phyloP scores from a whole-genome alignment of 2,797 vertebrate genomes.

The Rhinogobio ventralis region DNA sequence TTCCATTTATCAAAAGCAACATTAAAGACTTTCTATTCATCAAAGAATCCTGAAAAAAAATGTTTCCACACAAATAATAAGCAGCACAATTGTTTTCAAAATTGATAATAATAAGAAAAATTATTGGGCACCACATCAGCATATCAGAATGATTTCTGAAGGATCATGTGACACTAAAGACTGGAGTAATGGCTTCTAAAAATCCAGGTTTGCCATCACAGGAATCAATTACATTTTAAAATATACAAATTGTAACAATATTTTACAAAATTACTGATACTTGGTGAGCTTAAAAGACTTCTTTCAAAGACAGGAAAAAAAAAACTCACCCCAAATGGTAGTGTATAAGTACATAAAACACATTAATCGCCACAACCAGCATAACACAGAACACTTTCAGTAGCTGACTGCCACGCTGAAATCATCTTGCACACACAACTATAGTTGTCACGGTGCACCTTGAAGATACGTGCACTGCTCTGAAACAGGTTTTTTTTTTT shows the following conservation, averaged over 20 bases:
- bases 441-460: conserved; percentile 30
- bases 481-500: background rate
- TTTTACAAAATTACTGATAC: background rate
- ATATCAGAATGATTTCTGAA: background rate
- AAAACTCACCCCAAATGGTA: background rate
- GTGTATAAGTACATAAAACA: background rate
- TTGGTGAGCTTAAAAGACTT: background rate
- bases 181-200: background rate
- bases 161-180: background rate
- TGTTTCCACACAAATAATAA: no score
- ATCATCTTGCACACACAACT: conserved; percentile 32
- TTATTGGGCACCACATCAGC: no score
- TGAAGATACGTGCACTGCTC: conserved; percentile 16
- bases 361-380: background rate
- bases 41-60: no score
- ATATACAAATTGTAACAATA: background rate
- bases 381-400: background rate
- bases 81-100: no score
- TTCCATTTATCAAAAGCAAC: no score
- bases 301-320: background rate
- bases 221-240: background rate
- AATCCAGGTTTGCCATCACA: background rate
- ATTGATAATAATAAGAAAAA: no score
- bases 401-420: background rate
- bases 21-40: no score